Conservation (phyloP, 2,888 invertebrate genomes). For the Acrocera orbiculus region DNA sequence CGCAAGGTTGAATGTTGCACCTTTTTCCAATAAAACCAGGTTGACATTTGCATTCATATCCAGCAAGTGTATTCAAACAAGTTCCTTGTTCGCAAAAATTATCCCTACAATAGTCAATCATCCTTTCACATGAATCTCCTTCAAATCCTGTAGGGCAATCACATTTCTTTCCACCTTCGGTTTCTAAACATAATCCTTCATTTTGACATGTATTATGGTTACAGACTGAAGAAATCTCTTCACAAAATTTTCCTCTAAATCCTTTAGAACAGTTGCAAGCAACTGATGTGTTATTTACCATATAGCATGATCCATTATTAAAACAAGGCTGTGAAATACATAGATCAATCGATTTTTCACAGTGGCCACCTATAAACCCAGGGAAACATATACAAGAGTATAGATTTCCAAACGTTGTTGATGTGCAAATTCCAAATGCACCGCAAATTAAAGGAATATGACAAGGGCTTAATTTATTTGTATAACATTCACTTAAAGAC, state of each 20-base stretch:
- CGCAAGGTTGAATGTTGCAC: conserved; percentile 40
- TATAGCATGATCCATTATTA: conserved; percentile 35
- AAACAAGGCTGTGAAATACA: conserved; percentile 38
- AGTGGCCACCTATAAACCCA: conserved; percentile 36
- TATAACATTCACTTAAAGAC: conserved; percentile 30
- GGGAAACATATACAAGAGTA: conserved; percentile 34
- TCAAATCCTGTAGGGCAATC: conserved; percentile 18
- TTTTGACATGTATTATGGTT: conserved; percentile 25
- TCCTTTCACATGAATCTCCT: conserved; percentile 34
- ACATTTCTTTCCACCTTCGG: conserved; percentile 16
- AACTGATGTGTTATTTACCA: conserved; percentile 15
- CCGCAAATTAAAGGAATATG: conserved; percentile 13
- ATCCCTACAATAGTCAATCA: conserved; percentile 33
- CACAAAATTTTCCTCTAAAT: conserved; percentile 35
- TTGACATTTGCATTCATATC: conserved; percentile 34
- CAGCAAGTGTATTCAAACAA: conserved; percentile 25
- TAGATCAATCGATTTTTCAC: conserved; percentile 32
- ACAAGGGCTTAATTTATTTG: conserved; percentile 32
- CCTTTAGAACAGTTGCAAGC: conserved; percentile 34
- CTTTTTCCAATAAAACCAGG: conserved; percentile 36
- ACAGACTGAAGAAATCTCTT: conserved; percentile 23
- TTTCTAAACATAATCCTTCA: conserved; percentile 28
- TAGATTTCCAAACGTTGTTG: conserved; percentile 18
- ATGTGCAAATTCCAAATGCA: conserved; percentile 23
- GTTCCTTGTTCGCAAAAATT: conserved; percentile 31